These are phyloP conservation scores for Allacma fusca DNA, from an alignment of 2,888 invertebrate species.

Conservation along the genomic window DNA sequence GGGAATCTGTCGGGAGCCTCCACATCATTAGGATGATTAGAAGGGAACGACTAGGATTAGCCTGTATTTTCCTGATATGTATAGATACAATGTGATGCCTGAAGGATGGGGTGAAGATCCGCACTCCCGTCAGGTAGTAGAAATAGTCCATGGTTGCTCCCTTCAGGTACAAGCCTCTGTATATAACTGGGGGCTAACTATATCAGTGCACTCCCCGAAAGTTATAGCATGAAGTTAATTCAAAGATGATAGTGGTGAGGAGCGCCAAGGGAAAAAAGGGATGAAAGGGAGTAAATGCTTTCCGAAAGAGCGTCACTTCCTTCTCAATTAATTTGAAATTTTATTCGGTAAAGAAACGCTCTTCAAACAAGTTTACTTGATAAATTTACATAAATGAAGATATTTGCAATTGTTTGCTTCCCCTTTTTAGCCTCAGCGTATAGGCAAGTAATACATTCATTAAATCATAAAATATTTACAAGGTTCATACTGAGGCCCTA, in stretches of 20 bases:
- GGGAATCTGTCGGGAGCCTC: not conserved
- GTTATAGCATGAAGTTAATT: no score
- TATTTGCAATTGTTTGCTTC: no score
- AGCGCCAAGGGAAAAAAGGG: no score
- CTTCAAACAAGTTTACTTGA: not conserved
- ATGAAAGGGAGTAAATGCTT: not conserved
- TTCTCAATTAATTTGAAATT: not conserved
- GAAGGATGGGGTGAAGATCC: no score
- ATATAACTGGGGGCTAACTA: no score
- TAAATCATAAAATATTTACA: not conserved
- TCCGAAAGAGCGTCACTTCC: not conserved
- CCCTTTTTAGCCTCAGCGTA: not conserved
- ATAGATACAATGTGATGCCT: not conserved
- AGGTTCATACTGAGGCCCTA: not conserved
- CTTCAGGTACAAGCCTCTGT: no score
- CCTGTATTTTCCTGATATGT: not conserved
- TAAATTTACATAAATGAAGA: not conserved
- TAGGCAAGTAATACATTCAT: not conserved
- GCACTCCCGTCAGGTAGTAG: no score
- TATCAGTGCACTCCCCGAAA: no score
- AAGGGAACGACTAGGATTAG: not conserved
- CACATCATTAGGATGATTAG: conserved; percentile 8
- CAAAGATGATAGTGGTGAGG: no score
- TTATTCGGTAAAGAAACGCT: not conserved
- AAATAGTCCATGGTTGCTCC: no score